Evolutionary conservation across 2,797 vertebrate species (phyloP), one percentile per base, ranked within the genome.

Genomic region (Thalassophryne amazonica): DNA sequence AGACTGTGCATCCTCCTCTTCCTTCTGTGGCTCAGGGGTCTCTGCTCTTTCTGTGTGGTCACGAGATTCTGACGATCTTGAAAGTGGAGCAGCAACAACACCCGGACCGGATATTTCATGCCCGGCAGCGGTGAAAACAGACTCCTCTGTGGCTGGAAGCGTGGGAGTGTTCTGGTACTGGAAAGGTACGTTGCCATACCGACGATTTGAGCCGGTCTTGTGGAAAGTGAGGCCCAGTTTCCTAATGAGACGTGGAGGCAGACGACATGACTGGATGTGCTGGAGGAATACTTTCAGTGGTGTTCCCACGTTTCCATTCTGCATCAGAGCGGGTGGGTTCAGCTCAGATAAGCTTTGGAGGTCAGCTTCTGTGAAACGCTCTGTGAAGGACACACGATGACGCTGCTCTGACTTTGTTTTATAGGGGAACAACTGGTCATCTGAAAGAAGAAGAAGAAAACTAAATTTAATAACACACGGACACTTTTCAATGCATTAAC

Each of bases 161-260:
- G 72, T 89, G 18, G 72, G 49, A 0, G 86, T 88, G 76, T 87
- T 40, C 22, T 24, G 62, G 42, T 98, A 99, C 7, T 87, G 55
- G 45, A 93, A 99, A 7, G 94, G 94, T 12, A 99, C 96, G 0
- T 92, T 98, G 33, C 94, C 94, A 0, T 99, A 99, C 39, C 94
- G 91, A 0, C 92, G 91, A 48, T 84, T 88, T 1, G 93, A 95
- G 62, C 92, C 83, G 0, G 92, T 94, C 61, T 89, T 93, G 1
- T 94, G 94, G 23, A 98, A 98, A 25, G 81, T 82, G 48, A 99
- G 91, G 51, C 94, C 94, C 49, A 99, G 69, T 11, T 94, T 93
- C 20, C 80, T 88, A 70, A 99, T 99, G 16, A 96, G 81, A 0
- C 90, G 80, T 0, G 94, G 93, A 3, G 97, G 97, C 4, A 99